A percentile compares a stretch with the other conserved stretches of the same genome.
phyloP scores from a whole-genome alignment of 2,113 vertebrate species.

The Nymphicus hollandicus region DNA sequence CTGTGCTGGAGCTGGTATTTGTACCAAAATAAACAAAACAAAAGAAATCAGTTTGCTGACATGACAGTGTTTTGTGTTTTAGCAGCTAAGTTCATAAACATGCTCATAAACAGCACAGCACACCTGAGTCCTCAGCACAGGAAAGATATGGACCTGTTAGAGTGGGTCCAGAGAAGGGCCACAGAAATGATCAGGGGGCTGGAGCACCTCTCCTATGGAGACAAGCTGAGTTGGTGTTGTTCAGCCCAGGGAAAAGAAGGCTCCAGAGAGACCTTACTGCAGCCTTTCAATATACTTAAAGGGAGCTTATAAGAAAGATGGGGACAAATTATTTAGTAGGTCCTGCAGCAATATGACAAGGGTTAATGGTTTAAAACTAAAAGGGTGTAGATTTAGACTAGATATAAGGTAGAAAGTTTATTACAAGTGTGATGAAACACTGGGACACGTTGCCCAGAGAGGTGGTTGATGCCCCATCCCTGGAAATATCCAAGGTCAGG shows the following conservation, averaged over 20 bases:
- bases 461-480: neutral
- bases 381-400: neutral
- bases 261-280: accelerated
- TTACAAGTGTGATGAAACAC: neutral
- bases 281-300: neutral
- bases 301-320: neutral
- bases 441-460: neutral
- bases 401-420: neutral
- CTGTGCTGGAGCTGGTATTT: neutral
- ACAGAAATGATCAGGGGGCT: neutral
- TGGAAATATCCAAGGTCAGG: neutral
- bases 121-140: neutral
- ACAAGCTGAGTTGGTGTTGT: neutral
- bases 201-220: neutral
- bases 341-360: neutral
- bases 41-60: neutral
- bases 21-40: neutral
- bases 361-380: neutral
- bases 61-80: neutral
- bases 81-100: neutral
- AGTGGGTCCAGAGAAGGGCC: neutral
- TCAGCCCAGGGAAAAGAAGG: neutral
- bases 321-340: neutral
- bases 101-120: neutral
- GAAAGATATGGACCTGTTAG: neutral